These are phyloP conservation scores for Neodontobutis hainanensis DNA, from an alignment of 2,113 vertebrate species.

Conservation along the genomic window DNA sequence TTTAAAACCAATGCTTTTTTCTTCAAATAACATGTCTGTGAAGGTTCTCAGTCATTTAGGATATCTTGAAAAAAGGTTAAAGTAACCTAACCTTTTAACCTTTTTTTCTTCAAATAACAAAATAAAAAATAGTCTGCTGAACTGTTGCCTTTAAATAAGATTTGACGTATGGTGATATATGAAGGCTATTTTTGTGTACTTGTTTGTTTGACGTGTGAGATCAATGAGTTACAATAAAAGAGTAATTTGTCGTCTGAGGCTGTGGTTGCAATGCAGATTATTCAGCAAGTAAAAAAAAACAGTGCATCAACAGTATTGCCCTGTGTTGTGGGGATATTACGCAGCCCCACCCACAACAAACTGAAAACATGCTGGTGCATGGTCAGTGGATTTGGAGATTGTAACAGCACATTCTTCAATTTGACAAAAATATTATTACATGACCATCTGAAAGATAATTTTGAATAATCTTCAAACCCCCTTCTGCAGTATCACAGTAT, in stretches of 20 bases:
- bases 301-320: conserved; percentile 59
- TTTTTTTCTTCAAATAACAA: too few relatives aligned
- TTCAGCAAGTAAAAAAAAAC: conserved; percentile 24
- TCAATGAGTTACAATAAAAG: conserved; percentile 46
- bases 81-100: too few relatives aligned
- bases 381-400: conserved; percentile 13
- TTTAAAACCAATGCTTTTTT: neutral
- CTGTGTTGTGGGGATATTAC: conserved; percentile 47
- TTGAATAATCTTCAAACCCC: too few relatives aligned
- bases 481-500: conserved; percentile 20
- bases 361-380: conserved; percentile 48
- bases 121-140: neutral
- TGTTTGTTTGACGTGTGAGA: conserved; percentile 24
- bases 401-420: conserved; percentile 8
- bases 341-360: conserved; percentile 40
- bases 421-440: neutral
- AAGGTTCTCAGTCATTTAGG: too few relatives aligned
- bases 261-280: conserved; percentile 33
- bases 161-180: conserved; percentile 23
- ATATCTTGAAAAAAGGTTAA: too few relatives aligned
- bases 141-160: conserved; percentile 21
- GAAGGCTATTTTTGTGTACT: conserved; percentile 12
- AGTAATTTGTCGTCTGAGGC: conserved; percentile 46
- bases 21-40: too few relatives aligned
- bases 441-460: too few relatives aligned